Conservation (phyloP, 2,888 invertebrate genomes). For the Drosophila nigricruria region DNA sequence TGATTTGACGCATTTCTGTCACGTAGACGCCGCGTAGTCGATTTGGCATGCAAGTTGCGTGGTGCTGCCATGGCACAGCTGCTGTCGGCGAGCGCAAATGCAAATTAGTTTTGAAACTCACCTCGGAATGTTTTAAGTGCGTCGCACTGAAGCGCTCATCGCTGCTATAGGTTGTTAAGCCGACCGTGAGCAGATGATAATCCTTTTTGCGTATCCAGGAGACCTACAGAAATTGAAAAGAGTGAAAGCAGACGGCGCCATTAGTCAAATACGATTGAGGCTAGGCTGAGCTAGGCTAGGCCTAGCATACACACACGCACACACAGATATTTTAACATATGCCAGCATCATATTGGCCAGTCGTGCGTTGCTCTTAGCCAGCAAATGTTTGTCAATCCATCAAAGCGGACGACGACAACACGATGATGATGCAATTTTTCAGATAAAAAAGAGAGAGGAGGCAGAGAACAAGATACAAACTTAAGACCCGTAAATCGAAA, state of each 20-base stretch:
- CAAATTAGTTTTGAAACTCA: constrained; percentile 84
- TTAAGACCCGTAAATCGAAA: constrained; percentile 34
- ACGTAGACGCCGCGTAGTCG: constrained; percentile 47
- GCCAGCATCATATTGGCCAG: constrained; percentile 38
- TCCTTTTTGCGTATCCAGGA: constrained; percentile 95
- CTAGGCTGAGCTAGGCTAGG: background rate
- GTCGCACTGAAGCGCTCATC: constrained; percentile 95
- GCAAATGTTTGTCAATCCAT: constrained; percentile 79
- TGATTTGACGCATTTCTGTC: constrained; percentile 54
- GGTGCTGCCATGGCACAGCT: constrained; percentile 4
- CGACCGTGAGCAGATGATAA: constrained; percentile 94
- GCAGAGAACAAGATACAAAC: constrained; percentile 35
- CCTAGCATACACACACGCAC: background rate
- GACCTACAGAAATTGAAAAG: constrained; percentile 87
- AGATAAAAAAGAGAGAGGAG: constrained; percentile 20
- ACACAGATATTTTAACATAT: constrained; percentile 62
- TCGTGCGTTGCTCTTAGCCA: constrained; percentile 45
- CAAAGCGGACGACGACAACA: constrained; percentile 62
- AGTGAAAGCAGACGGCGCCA: constrained; percentile 42
- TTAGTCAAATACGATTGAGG: constrained; percentile 60
- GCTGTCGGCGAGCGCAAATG: constrained; percentile 42
- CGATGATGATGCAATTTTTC: constrained; percentile 78
- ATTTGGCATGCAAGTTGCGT: constrained; percentile 19
- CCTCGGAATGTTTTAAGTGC: constrained; percentile 94
- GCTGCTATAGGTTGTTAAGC: constrained; percentile 94